phyloP scores from a whole-genome alignment of 2,888 invertebrate species.

The Ochropacha duplaris region DNA sequence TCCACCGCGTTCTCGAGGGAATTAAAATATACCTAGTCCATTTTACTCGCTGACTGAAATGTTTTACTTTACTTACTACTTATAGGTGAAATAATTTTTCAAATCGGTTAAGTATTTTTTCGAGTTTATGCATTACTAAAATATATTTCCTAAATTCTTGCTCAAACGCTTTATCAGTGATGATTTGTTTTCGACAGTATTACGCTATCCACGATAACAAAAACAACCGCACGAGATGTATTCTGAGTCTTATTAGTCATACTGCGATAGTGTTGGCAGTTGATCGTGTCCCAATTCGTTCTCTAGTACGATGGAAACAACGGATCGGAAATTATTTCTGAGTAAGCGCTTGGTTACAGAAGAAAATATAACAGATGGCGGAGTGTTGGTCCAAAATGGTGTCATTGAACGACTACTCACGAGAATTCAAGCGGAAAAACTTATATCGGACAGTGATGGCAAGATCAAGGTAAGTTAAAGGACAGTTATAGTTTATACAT shows the following conservation, averaged over 20 bases:
- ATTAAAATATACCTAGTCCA: too few species aligned
- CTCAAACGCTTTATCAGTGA: slow-evolving; percentile 9
- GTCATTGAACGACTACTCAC: slow-evolving; percentile 81
- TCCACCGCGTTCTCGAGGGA: too few species aligned
- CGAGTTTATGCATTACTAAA: too few species aligned
- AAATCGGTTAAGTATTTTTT: too few species aligned
- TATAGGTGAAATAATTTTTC: too few species aligned
- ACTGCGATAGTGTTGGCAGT: slow-evolving; percentile 35
- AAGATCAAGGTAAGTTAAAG: slow-evolving; percentile 74
- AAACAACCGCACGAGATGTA: slow-evolving; percentile 6
- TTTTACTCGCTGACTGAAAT: too few species aligned
- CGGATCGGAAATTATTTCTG: slow-evolving; percentile 65
- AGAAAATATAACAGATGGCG: slow-evolving; percentile 79
- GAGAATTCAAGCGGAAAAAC: slow-evolving; percentile 69
- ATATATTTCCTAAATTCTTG: too few species aligned
- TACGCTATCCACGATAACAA: slow-evolving; percentile 17
- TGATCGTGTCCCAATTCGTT: slow-evolving; percentile 16
- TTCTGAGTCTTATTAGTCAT: slow-evolving; percentile 26
- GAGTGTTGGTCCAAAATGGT: slow-evolving; percentile 84
- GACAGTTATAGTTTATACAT: not conserved
- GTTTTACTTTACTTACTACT: too few species aligned
- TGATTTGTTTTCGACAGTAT: slow-evolving; percentile 17
- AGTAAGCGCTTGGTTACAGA: slow-evolving; percentile 79
- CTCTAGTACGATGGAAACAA: slow-evolving; percentile 45
- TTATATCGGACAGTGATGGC: slow-evolving; percentile 68